Evolutionary conservation across 2,797 vertebrate species (phyloP), one percentile per base, ranked within the genome.

Genomic region (Phataginus tricuspis): DNA sequence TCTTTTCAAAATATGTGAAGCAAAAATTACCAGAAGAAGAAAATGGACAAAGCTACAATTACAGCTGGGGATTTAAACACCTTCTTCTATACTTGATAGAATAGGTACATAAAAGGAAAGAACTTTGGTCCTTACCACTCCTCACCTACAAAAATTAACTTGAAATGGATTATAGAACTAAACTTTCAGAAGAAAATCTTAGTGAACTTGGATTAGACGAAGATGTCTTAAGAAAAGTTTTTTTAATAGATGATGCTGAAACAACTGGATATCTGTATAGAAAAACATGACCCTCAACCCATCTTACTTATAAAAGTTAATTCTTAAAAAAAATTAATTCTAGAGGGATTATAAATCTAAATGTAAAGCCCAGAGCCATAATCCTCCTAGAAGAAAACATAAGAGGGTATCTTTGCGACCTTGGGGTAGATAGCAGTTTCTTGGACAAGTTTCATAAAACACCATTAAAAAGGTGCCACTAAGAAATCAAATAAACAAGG

Each of bases 401-500:
- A 57, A 12, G 49, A 94, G 45, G 78, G 31, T 92, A 86, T 90
- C 21, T 82, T 92, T 63, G 31, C 88, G 89, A 57, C 27, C 14
- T 45, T 71, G 7, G 4, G 2, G 4, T 69, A 86, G n/a, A 29
- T 10, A 57, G 10, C 7, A 45, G 6, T 93, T 74, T 69, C 78
- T 90, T 89, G 59, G 55, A 74, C 51, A 75, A 91, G 29, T 63
- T 57, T 45, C 25, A 15, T 78, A 69, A 80, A 79, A 80, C n/a
- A 88, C 49, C 21, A 23, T 75, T 37, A 74, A 45, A 77, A 55
- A 27, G 21, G 10, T 53, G 25, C 29, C 51, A 57, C 69, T 92
- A 92, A 53, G 39, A 96, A 87, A 75, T 34, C 59, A 87, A 93
- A 57, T 23, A 75, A 59, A 53, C 72, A 85, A 63, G 27, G 37